Conservation (phyloP, 2,797 vertebrate genomes). For the Brotogeris chrysoptera region DNA sequence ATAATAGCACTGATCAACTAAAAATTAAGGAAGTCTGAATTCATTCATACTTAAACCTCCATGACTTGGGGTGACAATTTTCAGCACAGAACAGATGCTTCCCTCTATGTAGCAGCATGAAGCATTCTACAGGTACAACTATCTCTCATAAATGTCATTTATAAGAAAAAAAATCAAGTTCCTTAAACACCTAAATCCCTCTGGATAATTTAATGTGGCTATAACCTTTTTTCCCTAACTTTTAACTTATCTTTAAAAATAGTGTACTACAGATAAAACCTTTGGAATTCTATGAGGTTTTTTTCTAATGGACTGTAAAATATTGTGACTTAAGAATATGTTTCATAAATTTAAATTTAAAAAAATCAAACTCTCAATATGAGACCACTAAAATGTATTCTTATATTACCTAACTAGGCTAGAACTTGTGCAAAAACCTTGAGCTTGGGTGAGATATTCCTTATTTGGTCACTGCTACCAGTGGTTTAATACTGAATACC, state of each 20-base stretch:
- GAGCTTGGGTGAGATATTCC: neutral
- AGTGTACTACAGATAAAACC: neutral
- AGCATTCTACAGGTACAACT: neutral
- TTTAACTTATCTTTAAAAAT: neutral
- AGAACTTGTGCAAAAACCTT: neutral
- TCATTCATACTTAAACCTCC: neutral
- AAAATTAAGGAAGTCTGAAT: neutral
- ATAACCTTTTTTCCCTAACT: accelerated
- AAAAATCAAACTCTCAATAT: neutral
- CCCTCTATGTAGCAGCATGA: neutral
- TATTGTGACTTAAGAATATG: neutral
- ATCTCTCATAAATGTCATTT: neutral
- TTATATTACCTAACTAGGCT: neutral
- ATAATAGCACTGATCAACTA: neutral
- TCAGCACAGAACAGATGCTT: neutral
- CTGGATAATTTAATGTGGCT: neutral
- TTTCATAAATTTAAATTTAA: neutral
- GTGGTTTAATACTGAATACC: neutral
- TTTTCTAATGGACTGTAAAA: neutral
- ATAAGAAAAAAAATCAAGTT: neutral
- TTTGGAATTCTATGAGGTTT: neutral
- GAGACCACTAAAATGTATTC: neutral
- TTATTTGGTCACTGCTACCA: neutral
- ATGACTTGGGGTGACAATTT: neutral
- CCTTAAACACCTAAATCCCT: neutral